phyloP scores from a whole-genome alignment of 2,888 invertebrate species.

The Metellina segmentata region DNA sequence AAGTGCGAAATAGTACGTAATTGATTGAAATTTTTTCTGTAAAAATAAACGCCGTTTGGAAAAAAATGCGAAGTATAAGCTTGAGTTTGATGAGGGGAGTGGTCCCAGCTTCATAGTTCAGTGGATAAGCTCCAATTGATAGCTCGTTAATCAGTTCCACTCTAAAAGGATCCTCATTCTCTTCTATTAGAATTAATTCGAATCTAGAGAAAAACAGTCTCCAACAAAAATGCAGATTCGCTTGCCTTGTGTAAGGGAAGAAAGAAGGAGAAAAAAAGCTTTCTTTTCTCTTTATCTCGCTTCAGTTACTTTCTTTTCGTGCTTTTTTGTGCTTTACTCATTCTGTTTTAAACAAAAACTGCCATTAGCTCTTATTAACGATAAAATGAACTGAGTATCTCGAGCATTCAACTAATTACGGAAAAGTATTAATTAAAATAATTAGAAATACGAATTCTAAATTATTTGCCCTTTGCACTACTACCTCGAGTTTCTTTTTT shows the following conservation, averaged over 20 bases:
- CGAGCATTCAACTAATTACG: constrained; percentile 65
- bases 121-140: constrained; percentile 64
- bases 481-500: constrained; percentile 20
- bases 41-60: background rate
- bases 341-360: constrained; percentile 60
- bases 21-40: background rate
- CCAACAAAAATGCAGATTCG: constrained; percentile 68
- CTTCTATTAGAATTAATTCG: constrained; percentile 69
- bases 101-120: constrained; percentile 43
- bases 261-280: constrained; percentile 13
- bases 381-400: constrained; percentile 55
- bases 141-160: constrained; percentile 64
- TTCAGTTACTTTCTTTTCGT: constrained; percentile 41
- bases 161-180: constrained; percentile 14
- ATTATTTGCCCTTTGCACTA: constrained; percentile 27
- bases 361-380: constrained; percentile 70
- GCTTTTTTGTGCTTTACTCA: background rate
- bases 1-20: background rate
- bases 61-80: constrained; percentile 13
- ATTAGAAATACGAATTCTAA: constrained; percentile 66
- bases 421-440: constrained; percentile 72
- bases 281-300: constrained; percentile 55
- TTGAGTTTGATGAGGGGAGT: constrained; percentile 4
- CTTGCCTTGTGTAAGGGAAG: constrained; percentile 2
- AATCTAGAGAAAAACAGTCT: constrained; percentile 57